Conservation (phyloP, 2,113 vertebrate species). For the Urocolius indicus region DNA sequence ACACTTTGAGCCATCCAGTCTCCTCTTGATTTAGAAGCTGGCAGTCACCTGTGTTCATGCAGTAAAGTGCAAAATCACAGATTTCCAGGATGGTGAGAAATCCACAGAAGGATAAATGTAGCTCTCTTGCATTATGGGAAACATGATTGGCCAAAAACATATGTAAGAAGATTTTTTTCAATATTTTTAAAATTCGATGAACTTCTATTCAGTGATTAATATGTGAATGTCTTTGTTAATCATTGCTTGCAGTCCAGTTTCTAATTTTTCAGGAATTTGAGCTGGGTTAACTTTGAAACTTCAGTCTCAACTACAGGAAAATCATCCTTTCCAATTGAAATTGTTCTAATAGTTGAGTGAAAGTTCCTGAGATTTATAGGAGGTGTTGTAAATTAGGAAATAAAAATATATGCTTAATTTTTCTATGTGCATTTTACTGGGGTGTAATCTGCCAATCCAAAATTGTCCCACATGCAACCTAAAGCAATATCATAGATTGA, state of each 20-base stretch:
- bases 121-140: neutral
- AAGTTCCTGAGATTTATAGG: neutral
- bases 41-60: neutral
- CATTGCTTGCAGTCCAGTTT: neutral
- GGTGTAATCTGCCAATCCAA: neutral
- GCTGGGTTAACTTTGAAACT: neutral
- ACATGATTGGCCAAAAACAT: neutral
- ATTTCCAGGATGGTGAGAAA: neutral
- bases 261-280: neutral
- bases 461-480: neutral
- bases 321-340: neutral
- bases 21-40: neutral
- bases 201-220: neutral
- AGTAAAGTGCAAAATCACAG: neutral
- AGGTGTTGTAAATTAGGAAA: neutral
- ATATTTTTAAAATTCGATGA: neutral
- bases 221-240: neutral
- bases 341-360: accelerated
- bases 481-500: neutral
- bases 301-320: neutral
- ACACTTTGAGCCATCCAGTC: neutral
- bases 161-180: accelerated
- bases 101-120: neutral
- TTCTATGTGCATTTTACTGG: neutral
- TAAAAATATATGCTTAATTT: neutral